Percentiles rank a stretch among this genome's conserved stretches.
phyloP scores from a whole-genome alignment of 2,113 vertebrate genomes.

The Crotophaga sulcirostris region DNA sequence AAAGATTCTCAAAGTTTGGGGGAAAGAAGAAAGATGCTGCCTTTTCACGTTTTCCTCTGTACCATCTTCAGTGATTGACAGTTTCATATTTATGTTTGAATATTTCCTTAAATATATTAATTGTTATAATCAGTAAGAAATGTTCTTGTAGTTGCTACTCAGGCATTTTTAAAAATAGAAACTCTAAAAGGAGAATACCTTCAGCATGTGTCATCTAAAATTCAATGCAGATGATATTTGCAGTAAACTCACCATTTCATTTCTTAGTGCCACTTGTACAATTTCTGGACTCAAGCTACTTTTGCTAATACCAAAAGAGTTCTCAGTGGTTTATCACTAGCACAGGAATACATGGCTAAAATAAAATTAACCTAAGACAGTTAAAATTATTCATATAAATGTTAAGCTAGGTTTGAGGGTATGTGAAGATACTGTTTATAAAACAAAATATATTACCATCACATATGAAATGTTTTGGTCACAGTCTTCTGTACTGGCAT shows the following conservation, averaged over 20 bases:
- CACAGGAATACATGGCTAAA: not conserved
- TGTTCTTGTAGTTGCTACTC: not conserved
- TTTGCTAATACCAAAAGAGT: not conserved
- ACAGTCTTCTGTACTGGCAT: not conserved
- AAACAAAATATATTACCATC: not conserved
- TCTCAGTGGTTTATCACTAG: not conserved
- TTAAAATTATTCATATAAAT: not conserved
- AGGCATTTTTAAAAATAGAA: not conserved
- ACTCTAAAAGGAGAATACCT: not conserved
- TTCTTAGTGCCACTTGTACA: not conserved
- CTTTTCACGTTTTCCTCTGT: not conserved
- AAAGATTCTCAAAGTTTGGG: not conserved
- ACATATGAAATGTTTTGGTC: not conserved
- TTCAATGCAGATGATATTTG: not conserved
- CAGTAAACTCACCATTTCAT: not conserved
- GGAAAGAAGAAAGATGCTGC: not conserved
- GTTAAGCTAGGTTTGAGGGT: not conserved
- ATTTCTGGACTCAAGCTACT: not conserved
- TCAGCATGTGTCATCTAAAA: not conserved
- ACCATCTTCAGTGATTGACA: not conserved
- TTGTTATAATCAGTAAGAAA: not conserved
- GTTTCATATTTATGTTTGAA: not conserved
- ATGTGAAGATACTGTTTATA: not conserved
- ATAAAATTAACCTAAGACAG: not conserved
- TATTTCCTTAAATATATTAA: not conserved